These are phyloP conservation scores for Calcarius lapponicus DNA, from an alignment of 2,797 vertebrate genomes.

Conservation along the genomic window DNA sequence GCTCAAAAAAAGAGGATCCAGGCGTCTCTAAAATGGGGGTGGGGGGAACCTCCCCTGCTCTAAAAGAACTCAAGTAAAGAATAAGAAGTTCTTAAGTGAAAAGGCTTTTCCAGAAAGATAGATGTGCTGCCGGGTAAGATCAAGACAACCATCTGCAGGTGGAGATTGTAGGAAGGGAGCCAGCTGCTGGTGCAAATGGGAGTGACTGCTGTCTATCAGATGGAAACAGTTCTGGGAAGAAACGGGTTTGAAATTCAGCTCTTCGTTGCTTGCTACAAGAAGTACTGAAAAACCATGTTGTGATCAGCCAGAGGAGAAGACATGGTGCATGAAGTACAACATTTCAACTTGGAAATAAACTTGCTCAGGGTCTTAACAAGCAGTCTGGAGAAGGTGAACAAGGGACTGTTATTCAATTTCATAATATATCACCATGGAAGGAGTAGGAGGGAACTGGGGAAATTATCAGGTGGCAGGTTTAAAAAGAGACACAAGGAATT, in stretches of 20 bases:
- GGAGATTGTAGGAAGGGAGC: neutral
- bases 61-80: neutral
- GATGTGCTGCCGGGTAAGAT: neutral
- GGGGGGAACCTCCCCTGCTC: neutral
- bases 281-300: neutral
- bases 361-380: neutral
- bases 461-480: slow-evolving; percentile 25
- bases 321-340: neutral
- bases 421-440: neutral
- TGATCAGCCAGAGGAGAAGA: neutral
- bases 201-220: neutral
- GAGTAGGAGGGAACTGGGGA: neutral
- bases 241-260: neutral
- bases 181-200: neutral
- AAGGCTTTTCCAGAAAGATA: neutral
- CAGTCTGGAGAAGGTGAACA: neutral
- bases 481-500: slow-evolving; percentile 26
- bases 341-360: neutral
- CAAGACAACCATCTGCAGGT: neutral
- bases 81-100: neutral
- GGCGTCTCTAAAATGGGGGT: neutral
- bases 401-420: neutral
- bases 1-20: neutral
- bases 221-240: neutral
- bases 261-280: neutral